Evolutionary conservation across 1,140 invertebrate genomes (phyloP).

Genomic region (Scaptomyza pallida): DNA sequence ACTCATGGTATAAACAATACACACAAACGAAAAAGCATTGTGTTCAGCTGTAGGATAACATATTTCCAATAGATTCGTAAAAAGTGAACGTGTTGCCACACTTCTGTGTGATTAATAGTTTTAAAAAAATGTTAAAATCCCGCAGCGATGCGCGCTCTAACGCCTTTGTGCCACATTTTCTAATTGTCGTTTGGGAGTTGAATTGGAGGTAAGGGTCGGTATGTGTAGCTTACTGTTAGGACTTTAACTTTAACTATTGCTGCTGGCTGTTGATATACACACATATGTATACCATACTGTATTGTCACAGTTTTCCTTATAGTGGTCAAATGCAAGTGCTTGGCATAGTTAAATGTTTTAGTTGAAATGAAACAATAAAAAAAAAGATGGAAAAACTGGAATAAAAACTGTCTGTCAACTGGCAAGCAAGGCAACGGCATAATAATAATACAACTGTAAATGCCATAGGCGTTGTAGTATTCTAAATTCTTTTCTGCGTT

Average conservation of each 20-base stretch:
- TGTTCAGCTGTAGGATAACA: slow-evolving; percentile 9
- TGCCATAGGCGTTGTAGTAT: slow-evolving; percentile 32
- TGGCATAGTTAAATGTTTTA: slow-evolving; percentile 30
- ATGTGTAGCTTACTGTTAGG: slow-evolving; percentile 42
- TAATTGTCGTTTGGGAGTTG: slow-evolving; percentile 25
- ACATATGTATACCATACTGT: neutral
- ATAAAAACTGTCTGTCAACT: slow-evolving; percentile 33
- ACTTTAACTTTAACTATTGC: slow-evolving; percentile 41
- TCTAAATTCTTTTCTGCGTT: slow-evolving; percentile 28
- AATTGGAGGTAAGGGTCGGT: slow-evolving; percentile 9
- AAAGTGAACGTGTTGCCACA: neutral
- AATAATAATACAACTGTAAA: slow-evolving; percentile 46
- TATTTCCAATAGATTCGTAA: slow-evolving; percentile 4
- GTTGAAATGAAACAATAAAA: slow-evolving; percentile 11
- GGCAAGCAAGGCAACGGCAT: slow-evolving; percentile 13
- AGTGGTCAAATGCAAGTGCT: slow-evolving; percentile 24
- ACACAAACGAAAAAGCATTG: slow-evolving; percentile 7
- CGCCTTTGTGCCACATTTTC: slow-evolving; percentile 30
- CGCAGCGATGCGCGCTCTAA: slow-evolving; percentile 1
- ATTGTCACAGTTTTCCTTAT: slow-evolving; percentile 2
- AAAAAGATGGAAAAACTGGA: slow-evolving; percentile 4
- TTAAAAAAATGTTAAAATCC: slow-evolving; percentile 18
- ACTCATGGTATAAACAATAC: slow-evolving; percentile 26
- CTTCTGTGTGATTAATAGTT: slow-evolving; percentile 35
- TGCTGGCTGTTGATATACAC: slow-evolving; percentile 5